phyloP scores from a whole-genome alignment of 2,888 invertebrate species.

The Zaprionus obscuricornis region DNA sequence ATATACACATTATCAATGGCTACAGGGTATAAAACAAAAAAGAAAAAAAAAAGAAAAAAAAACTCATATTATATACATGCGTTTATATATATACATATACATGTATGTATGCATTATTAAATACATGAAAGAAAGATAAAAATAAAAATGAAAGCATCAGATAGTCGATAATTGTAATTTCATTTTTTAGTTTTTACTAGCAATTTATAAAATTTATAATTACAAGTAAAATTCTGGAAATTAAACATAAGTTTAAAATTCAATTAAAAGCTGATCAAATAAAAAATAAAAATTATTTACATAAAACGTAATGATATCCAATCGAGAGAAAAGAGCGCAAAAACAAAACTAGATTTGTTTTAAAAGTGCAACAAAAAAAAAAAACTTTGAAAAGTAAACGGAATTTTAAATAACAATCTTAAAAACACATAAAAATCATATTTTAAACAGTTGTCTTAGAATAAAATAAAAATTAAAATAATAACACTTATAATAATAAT shows the following conservation, averaged over 20 bases:
- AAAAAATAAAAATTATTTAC: slow-evolving; percentile 61
- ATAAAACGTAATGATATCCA: slow-evolving; percentile 40
- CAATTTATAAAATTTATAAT: slow-evolving; percentile 66
- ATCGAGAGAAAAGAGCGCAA: slow-evolving; percentile 34
- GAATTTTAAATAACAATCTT: slow-evolving; percentile 60
- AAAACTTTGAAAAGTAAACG: slow-evolving; percentile 39
- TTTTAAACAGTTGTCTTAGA: slow-evolving; percentile 75
- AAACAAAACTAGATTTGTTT: slow-evolving; percentile 55
- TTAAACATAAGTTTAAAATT: slow-evolving; percentile 51
- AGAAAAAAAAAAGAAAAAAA: slow-evolving; percentile 22
- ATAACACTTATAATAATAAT: slow-evolving; percentile 48
- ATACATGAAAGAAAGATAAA: slow-evolving; percentile 43
- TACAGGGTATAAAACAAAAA: too few relatives aligned
- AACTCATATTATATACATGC: slow-evolving; percentile 16
- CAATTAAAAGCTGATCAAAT: slow-evolving; percentile 32
- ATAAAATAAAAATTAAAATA: slow-evolving; percentile 35
- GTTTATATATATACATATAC: slow-evolving; percentile 31
- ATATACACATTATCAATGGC: too few relatives aligned
- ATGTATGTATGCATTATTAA: slow-evolving; percentile 47
- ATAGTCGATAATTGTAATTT: slow-evolving; percentile 51
- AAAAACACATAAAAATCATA: slow-evolving; percentile 64
- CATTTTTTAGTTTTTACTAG: slow-evolving; percentile 67
- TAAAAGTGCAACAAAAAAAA: slow-evolving; percentile 34
- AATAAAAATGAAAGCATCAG: slow-evolving; percentile 42
- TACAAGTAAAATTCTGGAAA: slow-evolving; percentile 48